A percentile compares a stretch with the other conserved stretches of the same genome.
Evolutionary conservation across 2,113 vertebrate species (phyloP).

Genomic region (Otolemur garnettii): DNA sequence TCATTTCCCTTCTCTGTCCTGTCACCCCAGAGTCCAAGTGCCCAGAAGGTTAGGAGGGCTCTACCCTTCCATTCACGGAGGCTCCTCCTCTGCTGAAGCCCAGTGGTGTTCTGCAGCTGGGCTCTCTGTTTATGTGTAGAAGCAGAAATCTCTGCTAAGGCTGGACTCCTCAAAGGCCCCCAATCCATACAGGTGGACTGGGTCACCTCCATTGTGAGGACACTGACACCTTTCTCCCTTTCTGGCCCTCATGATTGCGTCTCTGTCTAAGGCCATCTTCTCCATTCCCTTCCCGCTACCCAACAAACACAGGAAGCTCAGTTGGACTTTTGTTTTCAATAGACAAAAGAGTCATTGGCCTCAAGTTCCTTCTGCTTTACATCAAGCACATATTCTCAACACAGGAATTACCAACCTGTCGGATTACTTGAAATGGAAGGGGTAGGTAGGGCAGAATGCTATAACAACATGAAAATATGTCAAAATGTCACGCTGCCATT

Average conservation of each 20-base stretch:
- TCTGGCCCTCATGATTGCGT: not conserved
- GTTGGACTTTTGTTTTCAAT: not conserved
- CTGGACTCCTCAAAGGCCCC: not conserved
- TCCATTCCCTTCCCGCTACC: not conserved
- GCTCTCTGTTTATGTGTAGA: not conserved
- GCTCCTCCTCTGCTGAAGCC: not conserved
- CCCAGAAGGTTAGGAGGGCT: not conserved
- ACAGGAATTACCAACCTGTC: not conserved
- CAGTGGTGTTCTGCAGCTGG: not conserved
- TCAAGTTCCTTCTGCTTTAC: not conserved
- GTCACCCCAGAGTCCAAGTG: not conserved
- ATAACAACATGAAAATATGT: not conserved
- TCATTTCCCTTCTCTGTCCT: not conserved
- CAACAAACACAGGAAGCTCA: not conserved
- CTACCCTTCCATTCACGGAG: not conserved
- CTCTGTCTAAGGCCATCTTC: not conserved
- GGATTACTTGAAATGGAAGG: not conserved
- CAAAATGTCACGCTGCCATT: not conserved
- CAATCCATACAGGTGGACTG: not conserved
- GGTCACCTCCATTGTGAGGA: not conserved
- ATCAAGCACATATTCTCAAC: not conserved
- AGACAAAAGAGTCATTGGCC: not conserved
- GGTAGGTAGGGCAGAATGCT: not conserved
- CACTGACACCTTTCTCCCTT: not conserved
- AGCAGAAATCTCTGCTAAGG: not conserved